phyloP scores from a whole-genome alignment of 1,140 invertebrate genomes.

The Hylaeus volcanicus region DNA sequence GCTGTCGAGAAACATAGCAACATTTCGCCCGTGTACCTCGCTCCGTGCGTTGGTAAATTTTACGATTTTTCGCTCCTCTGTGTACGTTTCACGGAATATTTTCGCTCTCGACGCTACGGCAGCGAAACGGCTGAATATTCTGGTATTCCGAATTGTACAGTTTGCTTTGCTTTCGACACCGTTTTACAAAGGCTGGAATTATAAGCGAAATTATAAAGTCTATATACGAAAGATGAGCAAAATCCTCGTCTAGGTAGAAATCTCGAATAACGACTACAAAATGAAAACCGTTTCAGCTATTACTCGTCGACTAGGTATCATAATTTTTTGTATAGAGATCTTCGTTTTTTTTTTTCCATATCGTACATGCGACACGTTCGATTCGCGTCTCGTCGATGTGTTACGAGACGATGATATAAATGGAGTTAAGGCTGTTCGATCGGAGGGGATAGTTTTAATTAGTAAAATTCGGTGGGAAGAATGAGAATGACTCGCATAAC shows the following conservation, averaged over 20 bases:
- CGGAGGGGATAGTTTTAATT: not conserved
- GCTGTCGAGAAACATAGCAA: constrained; percentile 57
- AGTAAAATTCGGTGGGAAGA: not conserved
- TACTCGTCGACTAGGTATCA: too few species aligned
- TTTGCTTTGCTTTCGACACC: not conserved
- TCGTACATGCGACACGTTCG: too few species aligned
- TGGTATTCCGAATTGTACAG: not conserved
- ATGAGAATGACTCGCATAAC: constrained; percentile 27
- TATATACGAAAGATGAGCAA: too few species aligned
- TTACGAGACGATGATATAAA: not conserved
- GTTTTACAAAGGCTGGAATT: too few species aligned
- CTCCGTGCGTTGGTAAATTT: constrained; percentile 11
- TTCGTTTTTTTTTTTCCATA: not conserved
- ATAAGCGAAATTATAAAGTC: too few species aligned
- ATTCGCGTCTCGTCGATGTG: too few species aligned
- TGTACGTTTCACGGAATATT: not conserved
- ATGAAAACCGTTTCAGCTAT: too few species aligned
- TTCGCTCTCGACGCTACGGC: not conserved
- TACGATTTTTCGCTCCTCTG: not conserved
- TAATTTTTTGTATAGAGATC: not conserved
- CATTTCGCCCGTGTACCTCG: constrained; percentile 32
- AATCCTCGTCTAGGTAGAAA: too few species aligned
- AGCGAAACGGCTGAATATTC: not conserved
- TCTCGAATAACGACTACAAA: too few species aligned
- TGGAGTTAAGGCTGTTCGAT: not conserved